Evolutionary conservation across 2,888 invertebrate genomes (phyloP).

Genomic region (Drosophila macrospina): DNA sequence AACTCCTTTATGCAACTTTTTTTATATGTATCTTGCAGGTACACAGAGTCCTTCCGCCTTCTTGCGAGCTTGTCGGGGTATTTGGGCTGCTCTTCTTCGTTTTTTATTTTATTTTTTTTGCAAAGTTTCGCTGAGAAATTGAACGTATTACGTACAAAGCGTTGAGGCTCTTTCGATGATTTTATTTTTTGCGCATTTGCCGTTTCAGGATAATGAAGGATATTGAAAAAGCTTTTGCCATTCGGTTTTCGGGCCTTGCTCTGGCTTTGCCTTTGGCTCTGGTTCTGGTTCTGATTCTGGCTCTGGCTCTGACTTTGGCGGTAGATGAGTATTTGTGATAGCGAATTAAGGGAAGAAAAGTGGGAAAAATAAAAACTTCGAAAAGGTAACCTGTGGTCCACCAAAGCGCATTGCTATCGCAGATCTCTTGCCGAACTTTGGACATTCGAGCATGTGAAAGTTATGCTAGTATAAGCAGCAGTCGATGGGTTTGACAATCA

Average conservation of each 20-base stretch:
- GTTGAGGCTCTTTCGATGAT: conserved; percentile 73
- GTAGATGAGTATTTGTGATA: conserved; percentile 58
- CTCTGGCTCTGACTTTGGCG: too few species aligned
- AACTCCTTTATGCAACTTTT: conserved; percentile 75
- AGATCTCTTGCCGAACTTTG: conserved; percentile 56
- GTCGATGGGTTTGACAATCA: conserved; percentile 16
- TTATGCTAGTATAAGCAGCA: conserved; percentile 35
- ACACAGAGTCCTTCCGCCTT: conserved; percentile 2
- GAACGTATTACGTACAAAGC: conserved; percentile 78
- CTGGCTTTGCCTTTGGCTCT: background rate
- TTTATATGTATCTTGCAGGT: conserved; percentile 65
- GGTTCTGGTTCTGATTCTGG: too few species aligned
- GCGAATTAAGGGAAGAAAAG: conserved; percentile 35
- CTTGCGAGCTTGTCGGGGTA: background rate
- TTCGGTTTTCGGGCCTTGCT: conserved; percentile 31
- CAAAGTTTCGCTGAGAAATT: conserved; percentile 67
- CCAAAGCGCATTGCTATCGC: conserved; percentile 42
- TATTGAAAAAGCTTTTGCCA: conserved; percentile 74
- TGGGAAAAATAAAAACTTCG: background rate
- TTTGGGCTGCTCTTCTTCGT: conserved; percentile 18
- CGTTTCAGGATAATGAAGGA: conserved; percentile 75
- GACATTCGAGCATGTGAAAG: conserved; percentile 40
- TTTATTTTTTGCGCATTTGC: conserved; percentile 73
- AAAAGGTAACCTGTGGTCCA: conserved; percentile 4
- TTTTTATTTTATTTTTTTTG: conserved; percentile 31